These are phyloP conservation scores for Holothuria scabra DNA, from an alignment of 53 echinoderm and acorn worm genomes.

Conservation along the genomic window DNA sequence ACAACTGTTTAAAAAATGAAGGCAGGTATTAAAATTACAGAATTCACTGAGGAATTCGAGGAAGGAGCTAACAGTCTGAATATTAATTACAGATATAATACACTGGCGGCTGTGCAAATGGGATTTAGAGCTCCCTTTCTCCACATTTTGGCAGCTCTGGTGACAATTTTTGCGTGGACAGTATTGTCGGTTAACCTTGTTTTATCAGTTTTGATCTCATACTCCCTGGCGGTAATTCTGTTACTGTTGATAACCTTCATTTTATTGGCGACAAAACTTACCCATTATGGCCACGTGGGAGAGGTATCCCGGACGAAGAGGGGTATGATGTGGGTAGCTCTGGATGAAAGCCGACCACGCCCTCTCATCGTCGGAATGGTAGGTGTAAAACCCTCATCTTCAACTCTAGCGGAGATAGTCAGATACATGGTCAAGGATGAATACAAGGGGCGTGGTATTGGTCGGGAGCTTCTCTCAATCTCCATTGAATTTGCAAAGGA, in stretches of 20 bases:
- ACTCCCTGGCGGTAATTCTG: background rate
- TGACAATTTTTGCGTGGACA: background rate
- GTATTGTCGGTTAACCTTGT: background rate
- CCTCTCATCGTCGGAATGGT: conserved; percentile 6
- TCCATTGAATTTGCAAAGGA: background rate
- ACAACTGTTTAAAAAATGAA: too few relatives aligned
- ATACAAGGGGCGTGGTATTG: conserved; percentile 17
- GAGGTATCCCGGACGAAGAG: background rate
- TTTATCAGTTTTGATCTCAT: background rate
- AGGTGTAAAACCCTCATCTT: conserved; percentile 7
- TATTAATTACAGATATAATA: background rate
- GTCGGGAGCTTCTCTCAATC: background rate
- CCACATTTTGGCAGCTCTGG: background rate
- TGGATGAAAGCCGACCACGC: background rate
- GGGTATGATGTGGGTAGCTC: conserved; percentile 19
- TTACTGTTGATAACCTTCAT: background rate
- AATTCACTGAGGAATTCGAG: conserved; percentile 2
- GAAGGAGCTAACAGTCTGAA: background rate
- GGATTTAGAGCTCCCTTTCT: conserved; percentile 13
- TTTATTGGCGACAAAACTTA: conserved; percentile 3
- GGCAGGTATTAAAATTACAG: too few relatives aligned
- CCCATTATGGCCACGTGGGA: background rate
- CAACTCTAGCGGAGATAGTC: background rate
- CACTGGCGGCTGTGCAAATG: background rate
- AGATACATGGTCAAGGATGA: background rate